phyloP scores from a whole-genome alignment of 2,113 vertebrate species.

The Rhineura floridana region DNA sequence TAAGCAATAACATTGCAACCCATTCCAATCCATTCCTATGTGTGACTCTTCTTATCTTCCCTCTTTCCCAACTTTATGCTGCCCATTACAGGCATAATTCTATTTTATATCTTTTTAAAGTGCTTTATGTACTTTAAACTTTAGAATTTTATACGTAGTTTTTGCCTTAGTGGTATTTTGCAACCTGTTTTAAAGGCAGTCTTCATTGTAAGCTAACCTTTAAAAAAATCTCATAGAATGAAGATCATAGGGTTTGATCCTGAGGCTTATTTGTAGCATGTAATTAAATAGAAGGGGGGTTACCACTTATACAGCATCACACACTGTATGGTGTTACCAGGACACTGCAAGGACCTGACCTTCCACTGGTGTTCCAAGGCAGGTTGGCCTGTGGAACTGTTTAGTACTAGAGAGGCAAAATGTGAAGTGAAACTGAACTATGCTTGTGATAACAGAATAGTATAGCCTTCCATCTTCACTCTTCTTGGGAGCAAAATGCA shows the following conservation, averaged over 20 bases:
- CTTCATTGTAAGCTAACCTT: not conserved
- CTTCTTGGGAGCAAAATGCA: conserved; percentile 33
- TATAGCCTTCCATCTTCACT: conserved; percentile 14
- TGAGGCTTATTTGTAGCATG: not conserved
- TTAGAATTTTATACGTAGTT: not conserved
- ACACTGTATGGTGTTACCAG: not conserved
- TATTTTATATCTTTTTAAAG: not conserved
- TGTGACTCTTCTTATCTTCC: not conserved
- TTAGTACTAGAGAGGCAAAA: not conserved
- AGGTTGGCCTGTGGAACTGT: not conserved
- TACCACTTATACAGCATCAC: not conserved
- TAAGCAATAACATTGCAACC: not conserved
- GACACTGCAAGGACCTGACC: not conserved
- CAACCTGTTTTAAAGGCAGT: not conserved
- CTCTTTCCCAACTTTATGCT: not conserved
- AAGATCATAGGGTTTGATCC: not conserved
- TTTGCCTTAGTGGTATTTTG: not conserved
- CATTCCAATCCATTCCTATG: not conserved
- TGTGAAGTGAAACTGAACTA: not conserved
- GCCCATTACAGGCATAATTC: not conserved
- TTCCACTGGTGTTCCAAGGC: not conserved
- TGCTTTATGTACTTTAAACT: not conserved
- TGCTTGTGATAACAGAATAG: conserved; percentile 48
- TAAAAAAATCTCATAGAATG: not conserved
- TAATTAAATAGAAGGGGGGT: not conserved